A percentile compares a stretch with the other conserved stretches of the same genome.
Evolutionary conservation across 1,140 invertebrate genomes (phyloP).

Genomic region (Stegodyphus mimosarum): DNA sequence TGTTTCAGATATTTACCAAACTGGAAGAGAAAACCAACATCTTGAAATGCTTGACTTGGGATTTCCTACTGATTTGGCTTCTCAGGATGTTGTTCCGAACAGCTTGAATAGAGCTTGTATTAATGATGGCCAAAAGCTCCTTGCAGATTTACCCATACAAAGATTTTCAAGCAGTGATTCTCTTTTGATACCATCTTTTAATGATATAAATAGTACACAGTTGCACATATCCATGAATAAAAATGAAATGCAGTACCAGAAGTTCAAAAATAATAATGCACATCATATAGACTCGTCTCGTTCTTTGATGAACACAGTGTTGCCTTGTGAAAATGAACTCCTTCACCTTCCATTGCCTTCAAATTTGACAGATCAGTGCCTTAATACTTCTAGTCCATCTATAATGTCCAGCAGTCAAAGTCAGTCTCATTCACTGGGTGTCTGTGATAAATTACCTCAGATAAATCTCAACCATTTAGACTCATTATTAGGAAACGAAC

Average conservation of each 20-base stretch:
- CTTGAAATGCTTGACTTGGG: conserved; percentile 49
- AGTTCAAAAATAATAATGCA: conserved; percentile 3
- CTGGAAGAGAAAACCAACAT: conserved; percentile 18
- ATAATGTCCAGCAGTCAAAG: conserved; percentile 44
- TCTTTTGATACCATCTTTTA: conserved; percentile 38
- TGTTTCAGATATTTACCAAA: conserved; percentile 43
- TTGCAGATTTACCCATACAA: conserved; percentile 48
- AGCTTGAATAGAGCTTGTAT: conserved; percentile 17
- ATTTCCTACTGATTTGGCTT: conserved; percentile 39
- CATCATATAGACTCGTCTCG: neutral
- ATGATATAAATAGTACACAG: conserved; percentile 29
- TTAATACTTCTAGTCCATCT: conserved; percentile 54
- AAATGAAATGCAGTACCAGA: conserved; percentile 29
- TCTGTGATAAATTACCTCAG: conserved; percentile 57
- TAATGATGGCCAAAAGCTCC: conserved; percentile 37
- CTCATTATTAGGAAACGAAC: conserved; percentile 40
- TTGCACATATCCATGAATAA: conserved; percentile 6
- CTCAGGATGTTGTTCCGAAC: conserved; percentile 33
- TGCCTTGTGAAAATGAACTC: conserved; percentile 45
- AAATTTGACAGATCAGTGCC: conserved; percentile 43
- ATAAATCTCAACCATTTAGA: conserved; percentile 55
- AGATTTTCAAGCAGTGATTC: conserved; percentile 35
- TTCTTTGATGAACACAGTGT: conserved; percentile 22
- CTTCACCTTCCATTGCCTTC: conserved; percentile 52
- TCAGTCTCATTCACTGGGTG: conserved; percentile 26